Evolutionary conservation across 2,113 vertebrate genomes (phyloP), one percentile per base, ranked within the genome.

Genomic region (Leuciscus idus): DNA sequence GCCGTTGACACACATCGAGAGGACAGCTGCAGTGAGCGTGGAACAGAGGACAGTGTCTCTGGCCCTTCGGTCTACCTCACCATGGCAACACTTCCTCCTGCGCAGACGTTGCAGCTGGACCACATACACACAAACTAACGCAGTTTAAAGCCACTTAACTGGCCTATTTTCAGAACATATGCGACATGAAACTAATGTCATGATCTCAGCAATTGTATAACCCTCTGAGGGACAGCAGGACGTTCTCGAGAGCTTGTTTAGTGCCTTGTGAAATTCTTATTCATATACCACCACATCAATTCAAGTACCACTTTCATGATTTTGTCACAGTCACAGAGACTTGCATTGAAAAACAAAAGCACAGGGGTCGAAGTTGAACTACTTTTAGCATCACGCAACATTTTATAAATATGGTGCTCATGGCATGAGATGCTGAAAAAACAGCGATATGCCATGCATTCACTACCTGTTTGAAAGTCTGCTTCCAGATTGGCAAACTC

Each of bases 51-150:
- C 82, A 88, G 89, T 90, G 90, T 91, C 89, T 89, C 77, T 88
- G 93, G 92, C 90, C 90, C 86, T 46, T 89, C 83, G 90, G 90
- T 88, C 90, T 75, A 55, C 86, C 91, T 95, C 94, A 93, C 94
- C 94, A 95, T 95, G 93, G 94, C 93, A 95, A 95, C 95, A 89
- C 92, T 91, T 94, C 93, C 92, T 90, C 91, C 94, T 93, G 92
- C 83, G 92, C 88, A 88, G 87, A 88, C 90, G 90, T 90, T 87
- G 92, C 91, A 94, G 94, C 92, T 94, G 92, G 90, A 91, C 92
- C 89, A 57, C 83, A 89, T 81, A 87, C 72, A 50, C 75, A 77
- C 48, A 5, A 77, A 50, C 8, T 77, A 55, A 77, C 17, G 26
- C 28, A 15, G 50, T 55, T 77, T 77, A 77, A 30, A 77, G 17